Percentiles rank a stretch among this genome's conserved stretches.
Conservation (phyloP, 2,113 vertebrate genomes). For the Gopherus evgoodei region DNA sequence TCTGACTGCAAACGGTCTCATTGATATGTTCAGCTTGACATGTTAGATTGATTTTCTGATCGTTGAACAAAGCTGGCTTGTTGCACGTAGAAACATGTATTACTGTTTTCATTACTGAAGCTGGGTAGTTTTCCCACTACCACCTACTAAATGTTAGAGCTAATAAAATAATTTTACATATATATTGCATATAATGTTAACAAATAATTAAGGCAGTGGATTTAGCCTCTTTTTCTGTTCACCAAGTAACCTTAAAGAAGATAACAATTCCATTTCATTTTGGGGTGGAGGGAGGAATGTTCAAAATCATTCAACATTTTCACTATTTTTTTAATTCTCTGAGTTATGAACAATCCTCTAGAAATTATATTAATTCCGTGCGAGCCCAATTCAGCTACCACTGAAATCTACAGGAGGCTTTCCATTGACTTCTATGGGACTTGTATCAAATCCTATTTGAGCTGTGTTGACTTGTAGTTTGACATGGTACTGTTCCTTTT, state of each 20-base stretch:
- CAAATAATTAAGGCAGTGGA: conserved; percentile 31
- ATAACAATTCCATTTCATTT: conserved; percentile 3
- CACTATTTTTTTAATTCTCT: neutral
- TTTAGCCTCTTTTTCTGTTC: conserved; percentile 31
- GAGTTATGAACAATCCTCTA: neutral
- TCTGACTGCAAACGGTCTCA: conserved; percentile 65
- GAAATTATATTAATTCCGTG: neutral
- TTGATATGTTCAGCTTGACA: conserved; percentile 60
- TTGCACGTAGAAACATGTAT: neutral
- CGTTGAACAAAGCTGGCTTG: conserved; percentile 51
- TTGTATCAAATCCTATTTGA: fast-evolving
- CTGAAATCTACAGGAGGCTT: fast-evolving
- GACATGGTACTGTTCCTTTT: fast-evolving
- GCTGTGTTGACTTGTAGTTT: neutral
- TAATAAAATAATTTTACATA: conserved; percentile 51
- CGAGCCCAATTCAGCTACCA: fast-evolving
- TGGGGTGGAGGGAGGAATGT: neutral
- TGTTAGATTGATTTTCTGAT: conserved; percentile 61
- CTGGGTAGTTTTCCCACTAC: conserved; percentile 54
- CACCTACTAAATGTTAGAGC: conserved; percentile 34
- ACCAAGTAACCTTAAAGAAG: conserved; percentile 22
- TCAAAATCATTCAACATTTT: neutral
- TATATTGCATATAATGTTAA: conserved; percentile 38
- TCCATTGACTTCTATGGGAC: fast-evolving
- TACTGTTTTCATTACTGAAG: conserved; percentile 51